These are phyloP conservation scores for Hippopotamyrus pictus DNA, from an alignment of 2,797 vertebrate species.

Conservation along the genomic window DNA sequence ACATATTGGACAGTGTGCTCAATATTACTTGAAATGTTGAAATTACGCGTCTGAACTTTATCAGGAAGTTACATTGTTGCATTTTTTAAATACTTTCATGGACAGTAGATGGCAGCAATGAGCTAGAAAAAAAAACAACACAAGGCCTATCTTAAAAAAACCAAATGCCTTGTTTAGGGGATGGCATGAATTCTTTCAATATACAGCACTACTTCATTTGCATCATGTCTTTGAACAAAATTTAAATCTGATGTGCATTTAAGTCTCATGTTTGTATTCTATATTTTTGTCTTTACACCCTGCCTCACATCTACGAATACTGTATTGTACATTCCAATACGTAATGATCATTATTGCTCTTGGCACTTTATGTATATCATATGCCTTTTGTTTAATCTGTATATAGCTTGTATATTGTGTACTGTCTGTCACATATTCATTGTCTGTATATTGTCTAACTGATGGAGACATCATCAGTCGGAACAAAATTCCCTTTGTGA, in stretches of 20 bases:
- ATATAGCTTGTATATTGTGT: not conserved
- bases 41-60: not conserved
- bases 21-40: not conserved
- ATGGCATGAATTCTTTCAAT: not conserved
- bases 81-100: not conserved
- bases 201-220: not conserved
- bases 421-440: not conserved
- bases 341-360: not conserved
- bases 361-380: not conserved
- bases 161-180: not conserved
- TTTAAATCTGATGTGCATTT: not conserved
- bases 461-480: not conserved
- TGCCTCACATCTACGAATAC: not conserved
- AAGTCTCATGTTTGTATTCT: not conserved
- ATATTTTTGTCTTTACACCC: not conserved
- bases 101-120: constrained; percentile 5
- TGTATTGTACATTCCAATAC: not conserved
- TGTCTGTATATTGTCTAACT: not conserved
- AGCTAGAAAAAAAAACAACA: not conserved
- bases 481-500: not conserved
- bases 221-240: not conserved
- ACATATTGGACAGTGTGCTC: not conserved
- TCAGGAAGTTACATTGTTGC: not conserved
- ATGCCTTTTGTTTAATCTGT: not conserved
- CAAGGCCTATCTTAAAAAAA: not conserved